phyloP scores from a whole-genome alignment of 2,888 invertebrate genomes.

The Geotrupes spiniger region DNA sequence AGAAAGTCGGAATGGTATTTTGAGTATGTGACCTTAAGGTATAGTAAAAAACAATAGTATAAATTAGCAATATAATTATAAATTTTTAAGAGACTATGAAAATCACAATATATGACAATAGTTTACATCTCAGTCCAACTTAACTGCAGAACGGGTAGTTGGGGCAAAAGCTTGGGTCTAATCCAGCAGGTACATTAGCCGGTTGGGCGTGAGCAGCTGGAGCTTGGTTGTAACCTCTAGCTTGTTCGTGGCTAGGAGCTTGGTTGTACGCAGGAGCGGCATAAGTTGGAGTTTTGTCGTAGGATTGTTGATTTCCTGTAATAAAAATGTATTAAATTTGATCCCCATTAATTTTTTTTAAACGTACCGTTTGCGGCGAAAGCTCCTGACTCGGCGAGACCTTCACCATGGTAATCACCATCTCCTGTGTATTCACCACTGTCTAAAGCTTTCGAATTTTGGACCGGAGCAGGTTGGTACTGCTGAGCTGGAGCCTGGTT shows the following conservation, averaged over 20 bases:
- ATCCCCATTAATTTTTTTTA: neutral
- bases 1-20: no score
- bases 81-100: slow-evolving; percentile 1
- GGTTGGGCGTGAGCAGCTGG: slow-evolving; percentile 31
- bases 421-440: slow-evolving; percentile 46
- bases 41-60: no score
- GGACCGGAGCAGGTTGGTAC: slow-evolving; percentile 10
- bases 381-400: slow-evolving; percentile 48
- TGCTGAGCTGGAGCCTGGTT: slow-evolving; percentile 12
- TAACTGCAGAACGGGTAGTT: slow-evolving; percentile 50
- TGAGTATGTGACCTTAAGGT: no score
- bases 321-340: slow-evolving; percentile 1
- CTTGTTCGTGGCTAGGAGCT: slow-evolving; percentile 29
- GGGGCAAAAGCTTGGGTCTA: slow-evolving; percentile 46
- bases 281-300: slow-evolving; percentile 20
- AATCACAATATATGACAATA: slow-evolving; percentile 13
- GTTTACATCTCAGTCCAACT: slow-evolving; percentile 17
- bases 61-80: no score
- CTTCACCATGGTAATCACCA: slow-evolving; percentile 50
- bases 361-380: slow-evolving; percentile 29
- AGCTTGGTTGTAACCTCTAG: slow-evolving; percentile 22
- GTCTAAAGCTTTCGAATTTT: slow-evolving; percentile 35
- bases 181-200: slow-evolving; percentile 47
- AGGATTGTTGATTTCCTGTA: slow-evolving; percentile 20
- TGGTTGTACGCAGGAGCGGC: slow-evolving; percentile 22